Evolutionary conservation across 2,113 vertebrate genomes (phyloP), one percentile per base, ranked within the genome.

Genomic region (Gallinago media): DNA sequence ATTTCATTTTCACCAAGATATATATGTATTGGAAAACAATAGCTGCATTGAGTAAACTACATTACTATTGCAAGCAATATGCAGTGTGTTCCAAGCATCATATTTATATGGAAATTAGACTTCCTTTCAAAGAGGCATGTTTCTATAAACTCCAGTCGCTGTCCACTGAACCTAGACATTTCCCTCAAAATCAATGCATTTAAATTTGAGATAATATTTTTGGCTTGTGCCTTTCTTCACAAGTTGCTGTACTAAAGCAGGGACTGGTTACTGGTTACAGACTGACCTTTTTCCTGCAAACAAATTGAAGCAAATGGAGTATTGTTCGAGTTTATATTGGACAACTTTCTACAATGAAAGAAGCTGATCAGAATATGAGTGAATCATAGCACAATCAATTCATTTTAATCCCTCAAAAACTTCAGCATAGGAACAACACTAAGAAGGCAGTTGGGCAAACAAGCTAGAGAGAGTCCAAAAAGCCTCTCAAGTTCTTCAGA

Each of bases 31-130:
- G 29, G 85, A 61, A 97, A 96, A 94, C 85, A 96, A 94, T 11
- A 70, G 27, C 40, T 79, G 78, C 85, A 67, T 25, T 76, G 65
- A 75, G 68, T 62, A 59, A 94, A 94, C 72, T 25, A 52, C 40
- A 67, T 93, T 47, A 22, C 68, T 50, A 75, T 4, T 90, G 86
- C 88, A 79, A 86, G 78, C 88, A 94, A 72, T 67, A 65, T 40
- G 56, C 80, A 55, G 32, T 7, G 58, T 82, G 49, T 74, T 92
- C 90, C 90, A 82, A 17, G 50, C 80, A 95, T 88, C 83, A 87
- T 36, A 97, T 97, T 94, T 96, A 94, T 96, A 97, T 97, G 97
- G 93, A 97, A 97, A 97, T 96, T 22, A 96, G 58, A 40, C 70
- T 66, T 77, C 15, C 8, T 88, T 92, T 86, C 78, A 18, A 42